phyloP scores from a whole-genome alignment of 2,888 invertebrate species.

The Ophion ventricosus region DNA sequence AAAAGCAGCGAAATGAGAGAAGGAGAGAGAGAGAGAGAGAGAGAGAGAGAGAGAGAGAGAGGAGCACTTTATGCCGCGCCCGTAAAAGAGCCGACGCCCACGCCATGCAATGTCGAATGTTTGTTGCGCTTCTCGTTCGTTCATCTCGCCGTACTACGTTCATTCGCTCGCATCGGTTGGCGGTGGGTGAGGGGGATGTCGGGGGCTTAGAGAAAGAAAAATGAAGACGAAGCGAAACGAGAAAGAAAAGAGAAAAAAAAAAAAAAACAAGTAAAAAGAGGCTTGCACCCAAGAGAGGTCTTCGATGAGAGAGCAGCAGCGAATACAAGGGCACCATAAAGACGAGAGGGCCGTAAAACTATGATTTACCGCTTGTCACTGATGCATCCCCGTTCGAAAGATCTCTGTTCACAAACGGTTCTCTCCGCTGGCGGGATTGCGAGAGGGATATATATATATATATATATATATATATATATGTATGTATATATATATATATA shows the following conservation, averaged over 20 bases:
- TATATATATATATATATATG: too few relatives aligned
- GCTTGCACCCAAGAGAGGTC: constrained; percentile 58
- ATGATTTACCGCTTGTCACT: constrained; percentile 82
- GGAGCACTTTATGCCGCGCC: constrained; percentile 74
- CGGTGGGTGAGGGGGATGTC: constrained; percentile 19
- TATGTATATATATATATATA: too few relatives aligned
- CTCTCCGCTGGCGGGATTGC: constrained; percentile 53
- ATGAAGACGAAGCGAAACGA: constrained; percentile 2
- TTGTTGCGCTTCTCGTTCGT: constrained; percentile 36
- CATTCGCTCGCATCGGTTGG: constrained; percentile 48
- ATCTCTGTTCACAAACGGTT: constrained; percentile 49
- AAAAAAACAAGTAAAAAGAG: constrained; percentile 43
- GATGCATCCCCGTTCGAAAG: constrained; percentile 71
- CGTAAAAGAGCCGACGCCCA: constrained; percentile 76
- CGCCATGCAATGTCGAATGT: constrained; percentile 63
- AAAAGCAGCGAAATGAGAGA: background rate
- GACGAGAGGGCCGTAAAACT: constrained; percentile 79
- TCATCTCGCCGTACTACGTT: constrained; percentile 48
- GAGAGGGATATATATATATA: too few relatives aligned
- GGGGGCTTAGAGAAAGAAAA: constrained; percentile 4
- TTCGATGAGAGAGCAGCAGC: constrained; percentile 77
- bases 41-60: constrained; percentile 66
- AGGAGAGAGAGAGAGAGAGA: background rate
- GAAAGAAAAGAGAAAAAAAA: constrained; percentile 23
- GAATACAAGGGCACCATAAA: constrained; percentile 75